A percentile compares a stretch with the other conserved stretches of the same genome.
These are phyloP conservation scores for Myiotriccus ornatus DNA, from an alignment of 2,797 vertebrate species.

Conservation along the genomic window DNA sequence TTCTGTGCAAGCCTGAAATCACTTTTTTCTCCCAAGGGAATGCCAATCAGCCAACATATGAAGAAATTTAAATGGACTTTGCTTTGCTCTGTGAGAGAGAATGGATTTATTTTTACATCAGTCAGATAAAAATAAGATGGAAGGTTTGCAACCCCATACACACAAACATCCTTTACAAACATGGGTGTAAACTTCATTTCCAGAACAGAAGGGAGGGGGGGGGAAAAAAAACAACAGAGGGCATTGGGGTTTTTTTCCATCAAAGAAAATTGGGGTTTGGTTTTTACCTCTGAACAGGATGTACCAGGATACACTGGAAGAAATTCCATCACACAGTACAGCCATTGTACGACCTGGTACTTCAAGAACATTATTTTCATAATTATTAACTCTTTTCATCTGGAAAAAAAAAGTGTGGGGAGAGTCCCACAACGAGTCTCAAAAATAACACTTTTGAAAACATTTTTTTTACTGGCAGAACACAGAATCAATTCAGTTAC, in stretches of 20 bases:
- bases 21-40: neutral
- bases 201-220: neutral
- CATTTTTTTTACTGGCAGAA: neutral
- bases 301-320: neutral
- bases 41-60: neutral
- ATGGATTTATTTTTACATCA: neutral
- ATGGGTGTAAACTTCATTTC: neutral
- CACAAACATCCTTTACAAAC: rapidly evolving
- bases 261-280: rapidly evolving
- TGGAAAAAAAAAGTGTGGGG: neutral
- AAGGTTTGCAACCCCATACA: neutral
- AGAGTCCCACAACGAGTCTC: rapidly evolving
- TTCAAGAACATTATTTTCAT: neutral
- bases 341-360: neutral
- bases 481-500: neutral
- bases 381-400: neutral
- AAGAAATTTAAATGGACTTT: neutral
- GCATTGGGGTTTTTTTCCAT: rapidly evolving
- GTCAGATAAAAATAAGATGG: neutral
- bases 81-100: neutral
- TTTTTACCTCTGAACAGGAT: neutral
- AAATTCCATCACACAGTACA: neutral
- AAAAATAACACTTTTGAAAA: neutral
- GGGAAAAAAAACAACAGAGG: neutral
- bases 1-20: neutral